Percentiles rank a stretch among this genome's conserved stretches.
phyloP scores from a whole-genome alignment of 2,797 vertebrate species.

The Lutjanus argentimaculatus region DNA sequence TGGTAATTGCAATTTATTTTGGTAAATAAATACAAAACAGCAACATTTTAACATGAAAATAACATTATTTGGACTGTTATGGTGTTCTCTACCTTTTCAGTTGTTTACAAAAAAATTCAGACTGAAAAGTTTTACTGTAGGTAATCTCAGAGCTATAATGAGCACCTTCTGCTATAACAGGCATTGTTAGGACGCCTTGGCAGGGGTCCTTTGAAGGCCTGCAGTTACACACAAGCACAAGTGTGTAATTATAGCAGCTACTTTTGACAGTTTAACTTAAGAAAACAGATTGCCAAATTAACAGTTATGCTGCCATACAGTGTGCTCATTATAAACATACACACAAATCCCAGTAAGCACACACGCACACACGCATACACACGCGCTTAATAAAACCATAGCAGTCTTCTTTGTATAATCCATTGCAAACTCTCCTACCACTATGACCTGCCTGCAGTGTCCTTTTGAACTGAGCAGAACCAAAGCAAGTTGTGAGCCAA shows the following conservation, averaged over 20 bases:
- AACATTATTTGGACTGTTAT: conserved; percentile 63
- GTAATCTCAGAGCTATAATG: conserved; percentile 70
- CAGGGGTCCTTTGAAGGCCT: conserved; percentile 70
- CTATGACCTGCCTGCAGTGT: conserved; percentile 49
- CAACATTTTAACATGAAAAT: conserved; percentile 79
- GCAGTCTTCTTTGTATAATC: conserved; percentile 57
- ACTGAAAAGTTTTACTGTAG: conserved; percentile 59
- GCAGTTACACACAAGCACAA: conserved; percentile 64
- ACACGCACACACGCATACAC: conserved; percentile 10
- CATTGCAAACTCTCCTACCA: conserved; percentile 27
- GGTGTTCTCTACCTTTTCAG: conserved; percentile 50
- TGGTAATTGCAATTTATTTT: conserved; percentile 79
- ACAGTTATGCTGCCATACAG: conserved; percentile 75
- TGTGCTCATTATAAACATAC: conserved; percentile 74
- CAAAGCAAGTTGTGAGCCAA: conserved; percentile 50
- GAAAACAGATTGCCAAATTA: conserved; percentile 73
- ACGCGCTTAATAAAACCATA: conserved; percentile 54
- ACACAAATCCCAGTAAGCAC: conserved; percentile 49
- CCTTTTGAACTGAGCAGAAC: conserved; percentile 54
- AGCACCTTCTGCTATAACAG: conserved; percentile 72
- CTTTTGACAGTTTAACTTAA: conserved; percentile 71
- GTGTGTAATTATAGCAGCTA: conserved; percentile 78
- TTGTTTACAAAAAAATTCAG: conserved; percentile 62
- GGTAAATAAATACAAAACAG: conserved; percentile 84
- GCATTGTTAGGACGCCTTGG: conserved; percentile 65